phyloP scores from a whole-genome alignment of 2,888 invertebrate species.

The Hyposoter dolosus region DNA sequence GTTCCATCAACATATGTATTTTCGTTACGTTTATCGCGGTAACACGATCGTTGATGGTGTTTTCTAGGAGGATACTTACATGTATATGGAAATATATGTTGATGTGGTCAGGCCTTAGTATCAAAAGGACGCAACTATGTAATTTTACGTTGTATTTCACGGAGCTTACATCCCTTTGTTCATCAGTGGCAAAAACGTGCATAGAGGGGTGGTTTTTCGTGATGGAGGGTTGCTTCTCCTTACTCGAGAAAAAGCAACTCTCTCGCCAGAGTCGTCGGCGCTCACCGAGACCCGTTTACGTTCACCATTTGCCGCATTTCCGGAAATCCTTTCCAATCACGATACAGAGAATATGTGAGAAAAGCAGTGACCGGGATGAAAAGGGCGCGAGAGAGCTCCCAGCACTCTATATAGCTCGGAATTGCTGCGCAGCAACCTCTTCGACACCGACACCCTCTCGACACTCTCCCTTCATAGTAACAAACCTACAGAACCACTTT shows the following conservation, averaged over 20 bases:
- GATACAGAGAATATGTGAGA: slow-evolving; percentile 52
- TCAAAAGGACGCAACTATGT: background rate
- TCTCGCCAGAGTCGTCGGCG: slow-evolving; percentile 32
- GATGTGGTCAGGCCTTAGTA: background rate
- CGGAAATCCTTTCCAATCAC: slow-evolving; percentile 71
- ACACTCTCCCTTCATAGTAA: slow-evolving; percentile 61
- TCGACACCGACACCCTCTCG: slow-evolving; percentile 58
- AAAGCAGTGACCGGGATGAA: slow-evolving; percentile 9
- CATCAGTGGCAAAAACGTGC: background rate
- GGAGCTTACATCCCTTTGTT: background rate
- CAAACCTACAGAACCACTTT: slow-evolving; percentile 48
- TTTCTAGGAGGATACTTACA: slow-evolving; percentile 31
- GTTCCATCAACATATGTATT: slow-evolving; percentile 42
- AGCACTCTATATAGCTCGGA: slow-evolving; percentile 31
- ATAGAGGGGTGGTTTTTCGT: slow-evolving; percentile 15
- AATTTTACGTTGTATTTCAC: background rate
- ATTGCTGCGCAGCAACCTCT: slow-evolving; percentile 54
- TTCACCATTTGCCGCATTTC: slow-evolving; percentile 63
- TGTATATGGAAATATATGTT: slow-evolving; percentile 9
- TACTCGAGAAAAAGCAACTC: slow-evolving; percentile 25
- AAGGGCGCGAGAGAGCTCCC: slow-evolving; percentile 45
- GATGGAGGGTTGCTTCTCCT: slow-evolving; percentile 36
- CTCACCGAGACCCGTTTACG: slow-evolving; percentile 46
- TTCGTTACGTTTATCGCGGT: slow-evolving; percentile 55
- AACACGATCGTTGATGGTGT: slow-evolving; percentile 46